Percentiles rank a stretch among this genome's conserved stretches.
These are phyloP conservation scores for Melanargia galathea DNA, from an alignment of 2,888 invertebrate genomes.

Conservation along the genomic window DNA sequence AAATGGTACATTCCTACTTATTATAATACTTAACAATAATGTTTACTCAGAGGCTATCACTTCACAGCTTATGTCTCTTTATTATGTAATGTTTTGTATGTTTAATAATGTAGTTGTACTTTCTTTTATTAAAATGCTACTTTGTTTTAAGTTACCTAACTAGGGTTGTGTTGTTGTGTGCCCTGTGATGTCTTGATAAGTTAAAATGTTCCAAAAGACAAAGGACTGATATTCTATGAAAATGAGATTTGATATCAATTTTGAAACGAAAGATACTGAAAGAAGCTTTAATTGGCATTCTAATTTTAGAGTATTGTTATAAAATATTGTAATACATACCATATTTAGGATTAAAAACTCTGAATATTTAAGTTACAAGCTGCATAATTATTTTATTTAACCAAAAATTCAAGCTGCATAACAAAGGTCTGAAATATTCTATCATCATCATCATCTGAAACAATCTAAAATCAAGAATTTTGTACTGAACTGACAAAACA, in stretches of 20 bases:
- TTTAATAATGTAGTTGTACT: constrained; percentile 7
- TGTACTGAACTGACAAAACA: too few relatives aligned
- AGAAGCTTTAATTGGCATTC: too few relatives aligned
- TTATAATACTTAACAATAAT: constrained; percentile 32
- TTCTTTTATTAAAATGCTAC: constrained; percentile 10
- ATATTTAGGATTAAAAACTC: too few relatives aligned
- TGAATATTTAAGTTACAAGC: too few relatives aligned
- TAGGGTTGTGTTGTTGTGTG: background rate
- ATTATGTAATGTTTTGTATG: constrained; percentile 23
- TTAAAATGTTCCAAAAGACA: background rate
- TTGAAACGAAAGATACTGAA: background rate
- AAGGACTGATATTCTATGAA: background rate
- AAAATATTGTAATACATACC: too few relatives aligned
- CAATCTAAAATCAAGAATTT: too few relatives aligned
- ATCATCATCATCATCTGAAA: too few relatives aligned
- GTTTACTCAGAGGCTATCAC: constrained; percentile 35
- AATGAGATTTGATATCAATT: background rate
- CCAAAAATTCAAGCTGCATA: too few relatives aligned
- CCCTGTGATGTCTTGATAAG: background rate
- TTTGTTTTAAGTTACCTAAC: constrained; percentile 8
- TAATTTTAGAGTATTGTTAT: too few relatives aligned
- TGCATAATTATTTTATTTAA: too few relatives aligned
- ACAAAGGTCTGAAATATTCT: too few relatives aligned
- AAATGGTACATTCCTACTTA: constrained; percentile 33
- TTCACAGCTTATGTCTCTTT: constrained; percentile 19